Evolutionary conservation across 1,140 invertebrate species (phyloP).

Genomic region (Oncopeltus fasciatus): DNA sequence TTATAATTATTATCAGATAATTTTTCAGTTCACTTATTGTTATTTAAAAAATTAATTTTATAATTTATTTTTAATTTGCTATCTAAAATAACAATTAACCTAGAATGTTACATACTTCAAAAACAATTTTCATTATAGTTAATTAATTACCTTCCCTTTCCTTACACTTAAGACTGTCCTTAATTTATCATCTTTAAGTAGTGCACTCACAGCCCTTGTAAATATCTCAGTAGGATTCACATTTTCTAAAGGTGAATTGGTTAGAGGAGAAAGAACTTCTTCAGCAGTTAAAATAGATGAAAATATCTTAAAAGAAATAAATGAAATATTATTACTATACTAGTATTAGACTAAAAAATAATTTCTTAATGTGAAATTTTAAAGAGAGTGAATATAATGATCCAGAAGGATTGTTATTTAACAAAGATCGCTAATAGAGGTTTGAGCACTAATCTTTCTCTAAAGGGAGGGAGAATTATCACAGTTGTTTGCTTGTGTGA

Average conservation of each 20-base stretch:
- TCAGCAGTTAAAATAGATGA: slow-evolving; percentile 12
- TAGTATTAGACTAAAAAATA: too few relatives aligned
- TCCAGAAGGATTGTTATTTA: too few relatives aligned
- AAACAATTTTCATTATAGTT: too few relatives aligned
- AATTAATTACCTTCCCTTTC: slow-evolving; percentile 15
- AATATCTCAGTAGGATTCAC: slow-evolving; percentile 15
- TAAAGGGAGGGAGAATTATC: too few relatives aligned
- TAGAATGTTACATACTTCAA: too few relatives aligned
- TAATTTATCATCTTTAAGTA: slow-evolving; percentile 17
- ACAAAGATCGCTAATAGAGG: too few relatives aligned
- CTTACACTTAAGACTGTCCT: slow-evolving; percentile 15
- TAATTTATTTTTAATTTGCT: not conserved
- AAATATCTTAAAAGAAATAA: slow-evolving; percentile 19
- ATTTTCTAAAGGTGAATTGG: not conserved
- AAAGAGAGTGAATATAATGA: too few relatives aligned
- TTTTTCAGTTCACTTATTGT: not conserved
- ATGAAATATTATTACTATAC: too few relatives aligned
- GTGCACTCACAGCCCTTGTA: slow-evolving; percentile 8
- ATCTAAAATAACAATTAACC: not conserved
- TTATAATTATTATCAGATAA: too few relatives aligned
- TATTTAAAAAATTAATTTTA: not conserved
- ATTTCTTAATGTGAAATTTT: too few relatives aligned
- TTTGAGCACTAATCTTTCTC: too few relatives aligned
- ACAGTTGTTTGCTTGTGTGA: too few relatives aligned
- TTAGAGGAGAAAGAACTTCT: slow-evolving; percentile 14